Conservation (phyloP, 2,888 invertebrate genomes). For the Cheilosia scutellata region DNA sequence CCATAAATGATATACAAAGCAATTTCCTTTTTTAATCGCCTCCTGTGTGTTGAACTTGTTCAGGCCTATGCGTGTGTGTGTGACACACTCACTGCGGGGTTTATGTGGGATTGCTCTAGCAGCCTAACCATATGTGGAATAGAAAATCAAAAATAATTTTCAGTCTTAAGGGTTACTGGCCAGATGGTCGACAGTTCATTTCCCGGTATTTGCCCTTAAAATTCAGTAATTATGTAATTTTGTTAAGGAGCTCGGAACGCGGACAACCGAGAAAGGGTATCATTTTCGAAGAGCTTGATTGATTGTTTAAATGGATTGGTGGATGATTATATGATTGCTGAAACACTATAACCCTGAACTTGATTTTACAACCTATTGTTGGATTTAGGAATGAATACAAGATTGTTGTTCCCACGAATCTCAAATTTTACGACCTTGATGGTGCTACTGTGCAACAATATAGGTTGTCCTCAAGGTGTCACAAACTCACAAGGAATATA, state of each 20-base stretch:
- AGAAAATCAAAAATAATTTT: constrained; percentile 60
- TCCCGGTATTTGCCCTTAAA: constrained; percentile 56
- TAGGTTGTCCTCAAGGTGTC: constrained; percentile 33
- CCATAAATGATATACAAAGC: constrained; percentile 49
- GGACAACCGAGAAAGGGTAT: constrained; percentile 30
- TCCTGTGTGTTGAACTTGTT: background rate
- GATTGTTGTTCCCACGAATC: constrained; percentile 34
- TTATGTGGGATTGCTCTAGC: constrained; percentile 51
- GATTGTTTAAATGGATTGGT: constrained; percentile 35
- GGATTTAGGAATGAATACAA: background rate
- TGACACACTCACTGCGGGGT: background rate
- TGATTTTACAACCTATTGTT: no score
- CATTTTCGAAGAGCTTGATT: constrained; percentile 46
- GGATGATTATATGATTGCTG: no score
- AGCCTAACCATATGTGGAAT: constrained; percentile 43
- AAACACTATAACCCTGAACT: no score
- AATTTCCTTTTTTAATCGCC: constrained; percentile 66
- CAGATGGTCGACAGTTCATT: constrained; percentile 55
- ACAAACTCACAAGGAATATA: constrained; percentile 32
- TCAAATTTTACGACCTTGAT: background rate
- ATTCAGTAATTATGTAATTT: constrained; percentile 66
- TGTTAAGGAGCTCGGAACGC: constrained; percentile 34
- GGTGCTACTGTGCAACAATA: constrained; percentile 4
- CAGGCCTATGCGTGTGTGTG: background rate
- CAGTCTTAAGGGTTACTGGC: constrained; percentile 59